Evolutionary conservation across 2,113 vertebrate species (phyloP), one percentile per base, ranked within the genome.

Genomic region (Alouatta palliata): DNA sequence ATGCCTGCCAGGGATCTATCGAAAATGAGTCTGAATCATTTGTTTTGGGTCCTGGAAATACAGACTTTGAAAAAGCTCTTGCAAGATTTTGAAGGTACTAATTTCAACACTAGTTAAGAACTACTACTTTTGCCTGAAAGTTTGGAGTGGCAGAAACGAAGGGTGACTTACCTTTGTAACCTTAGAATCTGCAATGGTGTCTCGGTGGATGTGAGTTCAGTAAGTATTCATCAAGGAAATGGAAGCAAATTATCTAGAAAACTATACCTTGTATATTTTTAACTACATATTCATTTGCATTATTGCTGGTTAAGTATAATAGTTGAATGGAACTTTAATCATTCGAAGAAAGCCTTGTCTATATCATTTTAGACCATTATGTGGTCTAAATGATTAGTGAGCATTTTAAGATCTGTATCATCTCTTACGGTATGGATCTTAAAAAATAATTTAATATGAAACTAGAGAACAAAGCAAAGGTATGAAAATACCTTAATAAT

Each of bases 191-290:
- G 25, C 17, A n/a, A 19, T 0, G 19, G 16, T 32, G 20, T 49
- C 61, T 71, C 5, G 80, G 30, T 70, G 64, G 40, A 30, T 19
- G 8, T 32, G 56, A 92, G 20, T 12, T 30, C 32, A 5, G 23
- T 8, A 58, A 81, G 32, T 66, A 17, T 76, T 93, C 52, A 45
- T 13, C 47, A 66, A 94, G 54, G 20, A 77, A 82, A 45, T 5
- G 19, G 76, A 90, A 94, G 43, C 43, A 77, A 87, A 84, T 61
- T 45, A 56, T n/a, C 45, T 94, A 84, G 86, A 75, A 92, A 96
- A 37, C 16, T 30, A 25, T 11, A 84, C 10, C 8, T 30, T 64
- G 30, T 70, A 19, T 87, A 56, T 79, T 94, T 96, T 95, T 27
- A 92, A 35, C 17, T 79, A 30, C 20, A 20, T 32, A 27, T 47